Evolutionary conservation across 2,113 vertebrate species (phyloP), one percentile per base, ranked within the genome.

Genomic region (Brienomyrus longianalis): DNA sequence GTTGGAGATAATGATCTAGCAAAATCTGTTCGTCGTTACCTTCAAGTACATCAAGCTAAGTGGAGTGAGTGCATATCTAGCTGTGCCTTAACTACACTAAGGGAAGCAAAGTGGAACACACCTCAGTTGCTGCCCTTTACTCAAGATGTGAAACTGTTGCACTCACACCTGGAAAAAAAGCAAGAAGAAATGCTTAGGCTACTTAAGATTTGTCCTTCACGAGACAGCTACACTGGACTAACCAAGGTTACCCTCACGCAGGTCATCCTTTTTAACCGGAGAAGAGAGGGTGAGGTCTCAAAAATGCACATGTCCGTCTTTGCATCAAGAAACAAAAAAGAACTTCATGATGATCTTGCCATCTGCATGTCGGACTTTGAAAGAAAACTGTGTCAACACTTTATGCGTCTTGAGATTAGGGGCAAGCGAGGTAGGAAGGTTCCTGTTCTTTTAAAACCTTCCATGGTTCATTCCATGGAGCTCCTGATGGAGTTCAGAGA

Each of bases 101-200:
- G 89, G 66, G 88, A 92, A 90, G 89, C 80, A 85, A 92, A 91
- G 91, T 89, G 84, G 87, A 91, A 91, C 59, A 91, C 89, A 90
- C 88, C 89, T 87, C 88, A 90, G 83, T 21, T 90, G 52, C 88
- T 92, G 39, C 90, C 90, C 88, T 47, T 66, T 90, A 54, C 91
- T 90, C 15, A 89, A 52, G 54, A 88, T 83, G 74, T 59, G 7
- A 87, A 91, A 62, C 5, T 77, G 5, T 43, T 89, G 50, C 88
- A 89, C 19, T 3, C n/a, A 39, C 31, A 83, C 80, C 84, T 91
- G 7, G 66, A 62, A 2, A 80, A 91, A 17, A 89, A 89, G 83
- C 88, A 89, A n/a, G 3, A 62, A 19, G 66, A 59, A 10, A 50
- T 59, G n/a, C 70, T 89, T n/a, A 89, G 19, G 70, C 89, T 62